phyloP scores from a whole-genome alignment of 2,113 vertebrate species.

The Nothoprocta pentlandii region DNA sequence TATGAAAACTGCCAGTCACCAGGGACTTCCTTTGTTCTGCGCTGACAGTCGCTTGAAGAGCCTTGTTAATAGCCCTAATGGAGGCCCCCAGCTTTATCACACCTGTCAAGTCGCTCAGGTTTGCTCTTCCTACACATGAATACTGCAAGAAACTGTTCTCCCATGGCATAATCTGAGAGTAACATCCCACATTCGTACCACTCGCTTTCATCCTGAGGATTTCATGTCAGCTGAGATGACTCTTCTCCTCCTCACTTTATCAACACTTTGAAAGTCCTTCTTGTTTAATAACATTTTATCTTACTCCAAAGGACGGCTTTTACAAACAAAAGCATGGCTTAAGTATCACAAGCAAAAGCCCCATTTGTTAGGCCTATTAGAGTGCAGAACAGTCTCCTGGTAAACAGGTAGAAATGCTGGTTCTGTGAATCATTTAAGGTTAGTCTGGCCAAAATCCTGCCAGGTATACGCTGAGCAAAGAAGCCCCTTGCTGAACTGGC shows the following conservation, averaged over 20 bases:
- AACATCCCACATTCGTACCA: neutral
- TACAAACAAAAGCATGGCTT: neutral
- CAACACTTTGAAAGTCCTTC: neutral
- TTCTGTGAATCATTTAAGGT: neutral
- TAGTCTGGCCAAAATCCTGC: neutral
- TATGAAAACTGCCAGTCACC: constrained; percentile 18
- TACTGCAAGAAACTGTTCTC: neutral
- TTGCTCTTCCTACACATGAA: neutral
- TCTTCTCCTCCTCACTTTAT: neutral
- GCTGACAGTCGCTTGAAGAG: constrained; percentile 57
- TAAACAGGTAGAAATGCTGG: neutral
- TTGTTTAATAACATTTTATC: neutral
- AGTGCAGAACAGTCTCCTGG: neutral
- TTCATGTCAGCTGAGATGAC: neutral
- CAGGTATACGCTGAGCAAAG: neutral
- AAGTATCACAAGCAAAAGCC: neutral
- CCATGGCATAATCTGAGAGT: neutral
- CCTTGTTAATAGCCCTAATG: constrained; percentile 47
- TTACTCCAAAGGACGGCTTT: neutral
- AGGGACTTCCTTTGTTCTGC: constrained; percentile 27
- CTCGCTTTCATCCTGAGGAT: neutral
- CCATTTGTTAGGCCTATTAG: neutral
- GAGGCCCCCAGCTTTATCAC: constrained; percentile 43
- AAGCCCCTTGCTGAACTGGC: neutral
- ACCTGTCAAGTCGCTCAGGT: constrained; percentile 54